Conservation (phyloP, 1,140 invertebrate species). For the Trigoniulus corallinus region DNA sequence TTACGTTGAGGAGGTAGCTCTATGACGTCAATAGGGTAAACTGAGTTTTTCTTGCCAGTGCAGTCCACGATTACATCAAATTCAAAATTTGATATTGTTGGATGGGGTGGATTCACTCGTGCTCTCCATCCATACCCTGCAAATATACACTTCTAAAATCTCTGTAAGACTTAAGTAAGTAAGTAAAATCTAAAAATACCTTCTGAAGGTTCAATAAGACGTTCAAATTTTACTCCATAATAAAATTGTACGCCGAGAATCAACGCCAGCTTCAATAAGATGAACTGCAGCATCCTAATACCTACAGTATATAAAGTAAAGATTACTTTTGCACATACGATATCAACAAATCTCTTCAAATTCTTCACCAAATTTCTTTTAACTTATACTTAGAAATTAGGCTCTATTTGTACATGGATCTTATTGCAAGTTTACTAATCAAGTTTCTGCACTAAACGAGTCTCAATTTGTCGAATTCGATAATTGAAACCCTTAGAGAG, state of each 20-base stretch:
- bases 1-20: neutral
- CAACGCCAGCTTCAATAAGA: conserved; percentile 36
- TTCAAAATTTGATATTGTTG: conserved; percentile 30
- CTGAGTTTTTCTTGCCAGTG: conserved; percentile 34
- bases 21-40: neutral
- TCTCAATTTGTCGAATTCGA: too few relatives aligned
- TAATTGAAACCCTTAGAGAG: too few relatives aligned
- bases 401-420: too few relatives aligned
- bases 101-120: conserved; percentile 26
- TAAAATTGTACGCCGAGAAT: conserved; percentile 39
- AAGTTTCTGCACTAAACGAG: too few relatives aligned
- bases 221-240: conserved; percentile 30
- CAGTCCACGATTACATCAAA: conserved; percentile 42
- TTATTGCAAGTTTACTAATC: too few relatives aligned
- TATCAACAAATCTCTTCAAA: too few relatives aligned
- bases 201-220: conserved; percentile 26
- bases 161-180: neutral
- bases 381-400: too few relatives aligned
- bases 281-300: conserved; percentile 35
- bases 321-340: too few relatives aligned
- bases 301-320: conserved; percentile 17
- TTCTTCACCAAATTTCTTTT: too few relatives aligned
- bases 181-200: conserved; percentile 3
- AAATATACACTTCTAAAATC: neutral
- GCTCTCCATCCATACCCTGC: conserved; percentile 28